phyloP scores from a whole-genome alignment of 2,113 vertebrate genomes.

The Gobiocypris rarus region DNA sequence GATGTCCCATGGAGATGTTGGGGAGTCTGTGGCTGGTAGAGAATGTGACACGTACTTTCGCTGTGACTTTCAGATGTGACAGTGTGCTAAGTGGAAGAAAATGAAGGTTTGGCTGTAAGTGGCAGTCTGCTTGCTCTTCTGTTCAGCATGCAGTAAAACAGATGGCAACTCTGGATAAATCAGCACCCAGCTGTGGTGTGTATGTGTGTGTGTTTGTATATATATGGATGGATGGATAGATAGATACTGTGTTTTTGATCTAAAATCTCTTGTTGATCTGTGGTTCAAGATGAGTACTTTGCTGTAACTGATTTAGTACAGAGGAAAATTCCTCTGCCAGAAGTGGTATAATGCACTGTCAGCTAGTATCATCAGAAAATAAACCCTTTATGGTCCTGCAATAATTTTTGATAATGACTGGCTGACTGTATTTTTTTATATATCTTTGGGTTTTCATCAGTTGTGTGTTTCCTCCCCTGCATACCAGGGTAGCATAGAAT shows the following conservation, averaged over 20 bases:
- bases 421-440: too few relatives aligned
- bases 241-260: neutral
- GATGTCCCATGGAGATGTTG: neutral
- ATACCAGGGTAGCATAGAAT: neutral
- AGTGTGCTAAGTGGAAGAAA: constrained; percentile 26
- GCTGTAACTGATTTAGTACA: constrained; percentile 14
- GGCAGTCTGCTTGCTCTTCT: constrained; percentile 7
- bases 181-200: neutral
- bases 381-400: too few relatives aligned
- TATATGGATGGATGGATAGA: too few relatives aligned
- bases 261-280: constrained; percentile 19
- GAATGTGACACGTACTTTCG: neutral
- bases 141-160: constrained; percentile 33
- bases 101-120: neutral
- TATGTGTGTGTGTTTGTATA: too few relatives aligned
- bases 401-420: too few relatives aligned
- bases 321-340: constrained; percentile 18
- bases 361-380: too few relatives aligned
- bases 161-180: constrained; percentile 27
- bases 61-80: constrained; percentile 17
- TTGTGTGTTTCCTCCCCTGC: neutral
- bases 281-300: neutral
- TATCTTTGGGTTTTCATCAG: too few relatives aligned
- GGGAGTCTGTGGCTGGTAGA: neutral
- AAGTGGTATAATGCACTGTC: too few relatives aligned